Base-by-base conservation (phyloP, 2,113 vertebrate genomes). In the Andinoacara biseriatus region DNA sequence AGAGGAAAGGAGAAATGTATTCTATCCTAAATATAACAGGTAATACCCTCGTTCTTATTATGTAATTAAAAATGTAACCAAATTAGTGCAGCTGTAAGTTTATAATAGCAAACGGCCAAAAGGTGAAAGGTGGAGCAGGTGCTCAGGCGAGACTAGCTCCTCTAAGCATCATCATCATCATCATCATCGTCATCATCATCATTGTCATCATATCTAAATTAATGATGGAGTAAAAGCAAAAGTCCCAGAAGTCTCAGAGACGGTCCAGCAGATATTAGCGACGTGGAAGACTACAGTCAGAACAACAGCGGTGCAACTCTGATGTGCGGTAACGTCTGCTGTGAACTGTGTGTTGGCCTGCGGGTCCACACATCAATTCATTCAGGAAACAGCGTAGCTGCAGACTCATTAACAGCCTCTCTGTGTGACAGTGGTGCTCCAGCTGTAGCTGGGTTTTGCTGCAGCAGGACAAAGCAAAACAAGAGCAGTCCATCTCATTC, bases 401-500 rank as follows among this genome's bases (percentile, higher is more conserved):
- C 67, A 54, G 24, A 69, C 46, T 72, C 67, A 72, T 72, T 52
- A 72, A 72, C 17, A 4, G 46, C 24, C 46, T 31, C 43, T 54
- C 17, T 52, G 29, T 72, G 46, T 54, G 26, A 54, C 46, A 52
- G 67, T 20, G 18, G 67, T 54, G 67, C 46, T 54, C 43, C 46
- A 54, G 46, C 22, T 72, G 26, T 26, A n/a, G 46, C 26, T 52
- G 46, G 31, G 26, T 72, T 72, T n/a, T 54, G 17, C 67, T 52
- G 67, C 26, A 54, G 31, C 46, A 31, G 67, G 17, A 72, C 52
- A 31, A 52, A 72, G 46, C 49, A 72, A 72, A 72, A 54, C 67
- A 72, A n/a, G 17, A 72, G 17, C 3, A 52, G 46, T 72, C 67
- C 46, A n/a, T 72, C 46, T 54, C 67, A 72, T 72, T 72, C 67